Base-by-base conservation (phyloP, 2,113 vertebrate genomes). In the Prietella phreatophila region DNA sequence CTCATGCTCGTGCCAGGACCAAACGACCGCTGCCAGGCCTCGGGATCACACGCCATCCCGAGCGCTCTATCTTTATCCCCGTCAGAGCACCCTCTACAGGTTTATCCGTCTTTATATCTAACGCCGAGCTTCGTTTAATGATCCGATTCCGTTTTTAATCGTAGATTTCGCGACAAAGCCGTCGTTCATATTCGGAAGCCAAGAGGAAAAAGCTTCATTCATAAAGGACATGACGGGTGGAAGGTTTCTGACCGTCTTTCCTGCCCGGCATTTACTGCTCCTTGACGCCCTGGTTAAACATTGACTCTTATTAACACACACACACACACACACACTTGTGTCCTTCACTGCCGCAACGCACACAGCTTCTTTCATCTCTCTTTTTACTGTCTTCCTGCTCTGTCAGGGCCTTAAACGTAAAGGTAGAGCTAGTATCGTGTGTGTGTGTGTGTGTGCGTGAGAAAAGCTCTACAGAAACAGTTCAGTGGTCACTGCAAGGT, bases 1-100 rank as follows among this genome's bases (percentile, higher is more conserved):
- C 90, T 84, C 42, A 22, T 36, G 33, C 50, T 84, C 30, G 73
- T 87, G 81, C 93, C 94, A 93, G 94, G 91, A 89, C 86, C 88
- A 82, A 87, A 82, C 88, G 86, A 75, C 79, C 80, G 89, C 90
- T 94, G 93, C 93, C 93, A 95, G 92, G 87, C 92, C 91, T 92
- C 88, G 86, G 88, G 89, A 90, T 94, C 85, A 91, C 94, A 94
- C 93, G 92, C 93, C 92, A 93, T 94, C 87, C 87, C 92, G 42
- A 92, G 85, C 89, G 89, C 84, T 86, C 90, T 89, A 88, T 89
- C 88, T 85, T n/a, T 61, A 17, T 78, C n/a, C 47, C 22, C 30
- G 25, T 58, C 15, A 80, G 58, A 55, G 47, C 19, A 30, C 73
- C 82, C 87, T 55, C 78, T 82, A 56, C 61, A 86, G 78, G 78